Base-by-base conservation (phyloP, 30 jellyfish, hydroid and myxozoan species). In the Catostylus mosaicus region DNA sequence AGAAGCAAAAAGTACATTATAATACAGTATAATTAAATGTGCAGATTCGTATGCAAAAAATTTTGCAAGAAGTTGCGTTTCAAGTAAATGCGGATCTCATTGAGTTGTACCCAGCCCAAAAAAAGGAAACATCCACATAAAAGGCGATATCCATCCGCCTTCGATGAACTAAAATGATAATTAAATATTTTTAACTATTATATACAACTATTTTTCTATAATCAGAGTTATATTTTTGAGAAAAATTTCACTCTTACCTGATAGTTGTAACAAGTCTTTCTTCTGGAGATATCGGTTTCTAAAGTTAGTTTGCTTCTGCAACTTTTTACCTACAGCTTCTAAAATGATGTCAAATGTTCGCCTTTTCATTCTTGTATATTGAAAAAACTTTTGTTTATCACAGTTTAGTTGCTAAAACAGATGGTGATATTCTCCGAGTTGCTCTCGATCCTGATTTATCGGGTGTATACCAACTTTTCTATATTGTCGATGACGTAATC, bases 1-100 rank as follows among this genome's bases (percentile, higher is more conserved):
- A 70, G 40, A 75, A 75, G 86, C 85, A 57, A 46, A 75, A 75
- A 34, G 3, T 75, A 27, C 75, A 48, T 40, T 7, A 40, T 40
- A 14, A 40, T 5, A 7, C 54, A 40, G 14, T 5, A 40, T 5
- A 7, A 40, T 40, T 40, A 40, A 7, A 5, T 40, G 14, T n/a
- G n/a, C n/a, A 40, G 54, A 40, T 40, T 40, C 11, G 54, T 14
- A 40, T 40, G 14, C 54, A 40, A 5, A 14, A 40, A 40, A 14
- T 14, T 20, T 7, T 43, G 5, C 6, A 38, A 27, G 50, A 73
- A 9, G 40, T 20, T 30, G 46, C 30, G 22, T 18, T 33, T 30
- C 77, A 67, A 50, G 75, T 26, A 51, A 46, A 33, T 1, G 77
- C 48, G 27, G 86, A n/a, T n/a, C n/a, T 32, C 23, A 75, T 16